Conservation (phyloP, 2,113 vertebrate species). For the Furnarius figulus region DNA sequence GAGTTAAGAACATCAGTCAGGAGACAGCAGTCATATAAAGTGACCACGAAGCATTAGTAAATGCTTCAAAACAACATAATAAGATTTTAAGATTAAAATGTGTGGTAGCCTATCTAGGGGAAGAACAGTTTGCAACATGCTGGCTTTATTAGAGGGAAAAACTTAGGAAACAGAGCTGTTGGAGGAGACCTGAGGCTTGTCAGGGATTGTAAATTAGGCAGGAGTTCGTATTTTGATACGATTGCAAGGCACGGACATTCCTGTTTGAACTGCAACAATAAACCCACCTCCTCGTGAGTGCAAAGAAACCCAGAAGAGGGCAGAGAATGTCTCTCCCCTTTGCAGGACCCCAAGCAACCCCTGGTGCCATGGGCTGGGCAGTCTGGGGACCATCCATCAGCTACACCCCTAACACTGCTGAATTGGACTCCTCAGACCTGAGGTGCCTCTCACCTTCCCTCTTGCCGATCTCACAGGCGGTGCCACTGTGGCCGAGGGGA, state of each 20-base stretch:
- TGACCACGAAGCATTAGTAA: constrained; percentile 1
- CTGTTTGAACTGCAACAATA: background rate
- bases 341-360: background rate
- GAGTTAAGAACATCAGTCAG: constrained; percentile 35
- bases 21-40: background rate
- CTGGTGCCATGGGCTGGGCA: background rate
- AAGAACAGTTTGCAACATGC: background rate
- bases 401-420: background rate
- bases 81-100: constrained; percentile 44
- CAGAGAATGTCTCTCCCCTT: background rate
- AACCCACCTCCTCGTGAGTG: background rate
- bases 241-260: background rate
- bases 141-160: background rate
- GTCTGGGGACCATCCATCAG: background rate
- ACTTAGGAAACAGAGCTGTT: background rate
- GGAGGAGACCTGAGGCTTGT: background rate
- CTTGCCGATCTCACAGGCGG: constrained; percentile 82
- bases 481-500: constrained; percentile 80
- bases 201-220: background rate
- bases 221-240: background rate
- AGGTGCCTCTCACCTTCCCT: constrained; percentile 70
- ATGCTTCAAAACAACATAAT: background rate
- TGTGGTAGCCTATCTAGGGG: background rate
- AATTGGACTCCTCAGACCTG: background rate
- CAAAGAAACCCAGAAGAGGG: background rate